Evolutionary conservation across 2,888 invertebrate species (phyloP).

Genomic region (Phyllotreta cruciferae): DNA sequence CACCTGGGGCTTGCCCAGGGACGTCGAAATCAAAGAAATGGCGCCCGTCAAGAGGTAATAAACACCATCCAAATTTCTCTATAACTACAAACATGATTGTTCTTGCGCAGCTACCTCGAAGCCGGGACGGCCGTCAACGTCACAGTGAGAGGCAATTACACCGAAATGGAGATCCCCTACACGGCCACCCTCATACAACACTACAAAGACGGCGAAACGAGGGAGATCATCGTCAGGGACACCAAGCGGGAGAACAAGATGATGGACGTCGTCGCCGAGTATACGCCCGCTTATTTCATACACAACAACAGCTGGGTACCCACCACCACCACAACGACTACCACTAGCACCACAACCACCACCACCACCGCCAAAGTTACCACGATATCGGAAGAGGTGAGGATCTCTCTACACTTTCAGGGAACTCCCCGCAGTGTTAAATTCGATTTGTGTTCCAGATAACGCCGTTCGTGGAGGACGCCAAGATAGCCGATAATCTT

Average conservation of each 20-base stretch:
- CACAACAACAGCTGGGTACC: slow-evolving; percentile 80
- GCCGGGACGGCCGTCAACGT: slow-evolving; percentile 85
- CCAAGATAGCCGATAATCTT: slow-evolving; percentile 36
- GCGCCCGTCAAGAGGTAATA: slow-evolving; percentile 63
- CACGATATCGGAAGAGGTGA: slow-evolving; percentile 61
- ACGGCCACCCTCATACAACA: slow-evolving; percentile 73
- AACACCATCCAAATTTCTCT: not conserved
- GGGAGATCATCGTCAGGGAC: slow-evolving; percentile 68
- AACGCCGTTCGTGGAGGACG: slow-evolving; percentile 36
- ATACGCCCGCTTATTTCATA: slow-evolving; percentile 79
- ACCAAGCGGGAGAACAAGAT: slow-evolving; percentile 71
- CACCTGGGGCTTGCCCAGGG: slow-evolving; percentile 71
- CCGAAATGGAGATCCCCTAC: slow-evolving; percentile 78
- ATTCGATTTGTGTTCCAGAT: slow-evolving; percentile 39
- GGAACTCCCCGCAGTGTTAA: no score
- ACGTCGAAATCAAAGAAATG: slow-evolving; percentile 65
- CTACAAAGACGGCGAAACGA: slow-evolving; percentile 69
- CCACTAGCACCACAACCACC: slow-evolving; percentile 62
- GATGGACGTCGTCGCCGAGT: slow-evolving; percentile 73
- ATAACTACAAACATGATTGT: not conserved
- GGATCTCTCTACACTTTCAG: no score
- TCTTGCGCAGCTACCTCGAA: slow-evolving; percentile 61
- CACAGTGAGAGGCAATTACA: slow-evolving; percentile 75
- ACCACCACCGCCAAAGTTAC: slow-evolving; percentile 60
- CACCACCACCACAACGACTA: slow-evolving; percentile 72